phyloP scores from a whole-genome alignment of 2,888 invertebrate genomes.

The Geotrupes spiniger region DNA sequence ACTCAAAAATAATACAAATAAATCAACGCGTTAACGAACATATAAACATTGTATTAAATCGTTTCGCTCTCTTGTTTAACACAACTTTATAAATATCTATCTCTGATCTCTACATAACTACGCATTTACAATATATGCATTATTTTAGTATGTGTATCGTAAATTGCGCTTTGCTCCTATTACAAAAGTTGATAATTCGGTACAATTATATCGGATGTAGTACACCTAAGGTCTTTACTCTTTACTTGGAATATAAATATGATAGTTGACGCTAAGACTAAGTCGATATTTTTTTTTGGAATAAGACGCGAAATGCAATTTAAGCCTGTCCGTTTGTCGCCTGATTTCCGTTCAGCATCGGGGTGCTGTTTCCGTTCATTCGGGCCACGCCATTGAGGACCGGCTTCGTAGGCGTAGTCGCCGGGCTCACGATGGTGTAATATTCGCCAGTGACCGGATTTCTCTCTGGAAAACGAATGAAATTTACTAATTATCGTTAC shows the following conservation, averaged over 20 bases:
- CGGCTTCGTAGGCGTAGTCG: constrained; percentile 41
- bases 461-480: no score
- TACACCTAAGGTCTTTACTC: background rate
- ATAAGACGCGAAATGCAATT: constrained; percentile 10
- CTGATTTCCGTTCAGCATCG: constrained; percentile 28
- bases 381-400: constrained; percentile 39
- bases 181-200: background rate
- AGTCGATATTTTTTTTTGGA: constrained; percentile 2
- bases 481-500: constrained; percentile 1
- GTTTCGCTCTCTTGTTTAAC: background rate
- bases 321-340: constrained; percentile 35
- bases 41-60: background rate
- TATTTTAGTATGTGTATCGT: background rate
- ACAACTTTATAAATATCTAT: constrained; percentile 2
- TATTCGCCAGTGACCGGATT: constrained; percentile 50
- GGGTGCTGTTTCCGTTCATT: constrained; percentile 32
- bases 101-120: background rate
- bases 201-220: background rate
- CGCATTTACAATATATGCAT: background rate
- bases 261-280: background rate
- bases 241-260: background rate
- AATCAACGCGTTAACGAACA: background rate
- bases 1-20: constrained; percentile 10
- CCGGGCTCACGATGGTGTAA: constrained; percentile 43
- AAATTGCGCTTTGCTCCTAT: constrained; percentile 4